Evolutionary conservation across 2,113 vertebrate species (phyloP).

Genomic region (Peromyscus polionotus): DNA sequence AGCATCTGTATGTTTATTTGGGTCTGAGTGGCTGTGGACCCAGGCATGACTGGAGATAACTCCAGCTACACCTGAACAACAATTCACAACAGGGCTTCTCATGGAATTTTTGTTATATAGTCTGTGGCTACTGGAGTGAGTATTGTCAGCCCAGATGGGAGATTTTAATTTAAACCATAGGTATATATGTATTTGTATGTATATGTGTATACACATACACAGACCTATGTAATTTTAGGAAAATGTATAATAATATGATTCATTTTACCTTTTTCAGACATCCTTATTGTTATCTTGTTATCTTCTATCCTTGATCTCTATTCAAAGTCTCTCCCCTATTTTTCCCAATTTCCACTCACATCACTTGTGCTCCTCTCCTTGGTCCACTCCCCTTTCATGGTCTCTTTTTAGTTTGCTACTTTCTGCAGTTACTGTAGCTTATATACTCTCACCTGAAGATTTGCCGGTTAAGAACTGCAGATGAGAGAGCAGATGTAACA

Average conservation of each 20-base stretch:
- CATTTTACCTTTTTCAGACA: neutral
- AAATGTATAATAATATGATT: neutral
- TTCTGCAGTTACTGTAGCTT: neutral
- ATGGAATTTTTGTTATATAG: neutral
- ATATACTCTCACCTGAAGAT: neutral
- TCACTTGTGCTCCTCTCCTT: neutral
- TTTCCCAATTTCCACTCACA: neutral
- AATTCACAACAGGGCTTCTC: neutral
- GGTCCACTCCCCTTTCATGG: neutral
- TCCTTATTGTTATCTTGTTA: neutral
- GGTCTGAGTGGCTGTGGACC: too few relatives aligned
- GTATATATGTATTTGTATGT: neutral
- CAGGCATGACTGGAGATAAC: too few relatives aligned
- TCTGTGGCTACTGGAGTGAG: neutral
- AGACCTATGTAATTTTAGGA: neutral
- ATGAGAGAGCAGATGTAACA: neutral
- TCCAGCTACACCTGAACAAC: neutral
- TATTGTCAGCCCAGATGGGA: neutral
- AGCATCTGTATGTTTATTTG: too few relatives aligned
- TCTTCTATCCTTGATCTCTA: neutral
- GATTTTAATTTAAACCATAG: neutral
- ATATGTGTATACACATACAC: neutral
- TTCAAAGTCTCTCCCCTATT: neutral
- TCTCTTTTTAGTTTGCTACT: neutral
- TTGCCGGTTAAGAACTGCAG: neutral